A percentile compares a stretch with the other conserved stretches of the same genome.
Conservation (phyloP, 1,140 invertebrate species). For the Drosophila mauritiana region DNA sequence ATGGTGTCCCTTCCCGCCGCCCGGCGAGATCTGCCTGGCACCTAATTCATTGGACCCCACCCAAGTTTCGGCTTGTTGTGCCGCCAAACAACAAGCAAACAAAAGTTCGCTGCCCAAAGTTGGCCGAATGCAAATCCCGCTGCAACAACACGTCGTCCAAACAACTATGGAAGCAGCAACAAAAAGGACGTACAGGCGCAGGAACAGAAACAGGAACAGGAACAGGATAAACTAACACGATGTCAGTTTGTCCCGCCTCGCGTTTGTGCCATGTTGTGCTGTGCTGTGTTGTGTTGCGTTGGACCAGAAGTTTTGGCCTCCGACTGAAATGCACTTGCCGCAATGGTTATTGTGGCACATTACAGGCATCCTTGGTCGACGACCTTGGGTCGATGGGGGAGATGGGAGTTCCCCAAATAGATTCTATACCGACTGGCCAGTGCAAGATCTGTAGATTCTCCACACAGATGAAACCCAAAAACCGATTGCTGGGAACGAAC, state of each 20-base stretch:
- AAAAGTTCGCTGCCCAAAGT: constrained; percentile 51
- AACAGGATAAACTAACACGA: not conserved
- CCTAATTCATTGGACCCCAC: constrained; percentile 45
- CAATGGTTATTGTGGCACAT: not conserved
- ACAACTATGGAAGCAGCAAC: not conserved
- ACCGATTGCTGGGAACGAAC: too few species aligned
- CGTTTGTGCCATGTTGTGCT: not conserved
- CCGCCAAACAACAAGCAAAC: constrained; percentile 55
- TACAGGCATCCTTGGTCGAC: not conserved
- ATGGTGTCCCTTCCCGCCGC: not conserved
- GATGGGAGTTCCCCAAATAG: not conserved
- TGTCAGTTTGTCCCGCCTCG: not conserved
- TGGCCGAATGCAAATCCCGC: constrained; percentile 45
- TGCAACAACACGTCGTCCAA: constrained; percentile 15
- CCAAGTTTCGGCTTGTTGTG: constrained; percentile 18
- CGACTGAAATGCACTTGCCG: constrained; percentile 1
- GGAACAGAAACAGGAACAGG: not conserved
- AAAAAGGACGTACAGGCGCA: not conserved
- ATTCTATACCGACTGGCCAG: not conserved
- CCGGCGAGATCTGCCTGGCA: constrained; percentile 4
- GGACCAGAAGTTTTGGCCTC: not conserved
- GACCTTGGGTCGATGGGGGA: not conserved
- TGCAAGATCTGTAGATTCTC: not conserved
- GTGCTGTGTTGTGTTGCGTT: not conserved
- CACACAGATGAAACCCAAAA: too few species aligned